Base-by-base conservation (phyloP, 64 coral and sea anemone species). In the Stylophora pistillata region DNA sequence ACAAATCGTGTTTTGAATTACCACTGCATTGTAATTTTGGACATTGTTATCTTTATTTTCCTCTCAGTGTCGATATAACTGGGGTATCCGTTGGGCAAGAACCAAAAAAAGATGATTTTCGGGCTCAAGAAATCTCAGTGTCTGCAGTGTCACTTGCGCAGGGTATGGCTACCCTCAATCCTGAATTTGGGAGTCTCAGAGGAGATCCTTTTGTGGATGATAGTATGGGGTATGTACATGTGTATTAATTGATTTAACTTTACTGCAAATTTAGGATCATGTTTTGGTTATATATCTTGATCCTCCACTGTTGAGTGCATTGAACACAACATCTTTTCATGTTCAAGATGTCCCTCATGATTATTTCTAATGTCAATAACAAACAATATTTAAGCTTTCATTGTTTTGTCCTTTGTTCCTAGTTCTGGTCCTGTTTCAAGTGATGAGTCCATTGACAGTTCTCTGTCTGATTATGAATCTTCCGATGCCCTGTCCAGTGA, bases 1-100 rank as follows among this genome's bases (percentile, higher is more conserved):
- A n/a, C n/a, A n/a, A n/a, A n/a, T n/a, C n/a, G n/a, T n/a, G n/a
- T n/a, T n/a, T n/a, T n/a, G n/a, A n/a, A n/a, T n/a, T n/a, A n/a
- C n/a, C n/a, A n/a, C n/a, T n/a, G n/a, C n/a, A 72, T 72, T n/a
- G n/a, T n/a, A n/a, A n/a, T 74, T 74, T 74, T 74, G 18, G 41
- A 74, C 41, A 74, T 74, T 0, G 72, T 74, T 74, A 74, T 74
- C 72, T 15, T 37, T 37, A 74, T 74, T 74, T 74, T 74, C n/a
- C n/a, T 33, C 72, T 37, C 72, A 74, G 27, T 74, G 72, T 74
- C 31, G 18, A 74, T 32, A 41, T 74, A 74, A 74, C 72, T 74
- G 72, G 72, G 72, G 30, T 37, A 74, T 53, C 72, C 41, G 72
- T 74, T 47, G 14, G 30, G 11, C 6, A 37, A 41, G 72, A 74